phyloP scores from a whole-genome alignment of 2,888 invertebrate species.

The Drosophila parthenogenetica region DNA sequence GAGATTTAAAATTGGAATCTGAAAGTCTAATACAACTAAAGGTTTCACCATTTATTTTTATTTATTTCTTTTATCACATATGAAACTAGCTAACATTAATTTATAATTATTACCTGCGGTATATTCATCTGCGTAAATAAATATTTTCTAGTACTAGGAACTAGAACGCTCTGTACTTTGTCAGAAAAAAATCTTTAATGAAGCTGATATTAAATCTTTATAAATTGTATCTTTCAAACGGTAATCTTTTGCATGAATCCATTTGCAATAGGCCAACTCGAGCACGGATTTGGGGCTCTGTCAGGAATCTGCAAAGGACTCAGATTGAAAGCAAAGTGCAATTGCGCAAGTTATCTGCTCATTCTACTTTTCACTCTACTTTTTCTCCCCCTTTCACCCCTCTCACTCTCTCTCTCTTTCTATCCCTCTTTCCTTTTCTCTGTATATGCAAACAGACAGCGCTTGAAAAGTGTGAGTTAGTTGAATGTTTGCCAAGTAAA shows the following conservation, averaged over 20 bases:
- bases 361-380: not conserved
- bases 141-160: too few relatives aligned
- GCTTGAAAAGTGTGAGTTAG: slow-evolving; percentile 28
- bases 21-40: too few relatives aligned
- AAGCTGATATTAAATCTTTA: not conserved
- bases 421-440: not conserved
- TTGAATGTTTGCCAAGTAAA: slow-evolving; percentile 52
- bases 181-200: not conserved
- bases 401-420: not conserved
- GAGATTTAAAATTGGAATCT: not conserved
- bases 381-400: not conserved
- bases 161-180: not conserved
- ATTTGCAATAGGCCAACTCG: not conserved
- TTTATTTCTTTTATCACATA: too few relatives aligned
- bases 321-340: slow-evolving; percentile 23
- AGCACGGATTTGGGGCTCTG: slow-evolving; percentile 1
- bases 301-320: slow-evolving; percentile 11
- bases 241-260: not conserved
- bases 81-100: too few relatives aligned
- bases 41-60: too few relatives aligned
- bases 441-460: slow-evolving; percentile 10
- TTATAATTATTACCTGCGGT: too few relatives aligned
- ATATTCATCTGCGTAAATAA: too few relatives aligned
- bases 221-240: not conserved
- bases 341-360: slow-evolving; percentile 6